These are phyloP conservation scores for Calonectris borealis DNA, from an alignment of 2,113 vertebrate genomes.

Conservation along the genomic window DNA sequence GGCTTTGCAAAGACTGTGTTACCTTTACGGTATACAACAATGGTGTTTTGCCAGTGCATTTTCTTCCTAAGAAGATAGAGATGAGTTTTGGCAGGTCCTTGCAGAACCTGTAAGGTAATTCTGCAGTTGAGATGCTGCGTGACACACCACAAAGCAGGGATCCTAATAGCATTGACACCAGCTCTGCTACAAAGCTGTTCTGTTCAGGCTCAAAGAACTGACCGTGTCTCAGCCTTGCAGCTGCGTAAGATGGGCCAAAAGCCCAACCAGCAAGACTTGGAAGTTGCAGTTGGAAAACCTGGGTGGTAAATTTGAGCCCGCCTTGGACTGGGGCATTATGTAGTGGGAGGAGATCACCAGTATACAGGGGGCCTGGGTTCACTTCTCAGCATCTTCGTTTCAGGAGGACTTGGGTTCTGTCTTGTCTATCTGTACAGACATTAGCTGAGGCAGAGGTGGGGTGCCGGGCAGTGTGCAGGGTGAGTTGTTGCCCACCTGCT, in stretches of 20 bases:
- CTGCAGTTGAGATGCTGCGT: background rate
- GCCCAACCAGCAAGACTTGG: background rate
- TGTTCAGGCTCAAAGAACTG: background rate
- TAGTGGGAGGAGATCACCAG: background rate
- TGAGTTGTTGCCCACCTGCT: background rate
- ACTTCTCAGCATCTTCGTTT: background rate
- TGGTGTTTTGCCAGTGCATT: background rate
- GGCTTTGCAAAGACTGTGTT: background rate
- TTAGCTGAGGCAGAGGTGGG: background rate
- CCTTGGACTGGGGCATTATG: background rate
- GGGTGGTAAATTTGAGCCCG: background rate
- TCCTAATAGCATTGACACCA: background rate
- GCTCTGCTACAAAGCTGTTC: background rate
- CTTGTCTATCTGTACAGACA: accelerated
- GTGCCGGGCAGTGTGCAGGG: background rate
- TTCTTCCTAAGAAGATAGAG: background rate
- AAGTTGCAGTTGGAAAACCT: background rate
- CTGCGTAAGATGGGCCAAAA: background rate
- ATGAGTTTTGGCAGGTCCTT: background rate
- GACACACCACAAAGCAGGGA: background rate
- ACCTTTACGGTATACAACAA: background rate
- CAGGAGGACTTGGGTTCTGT: background rate
- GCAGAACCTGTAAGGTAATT: background rate
- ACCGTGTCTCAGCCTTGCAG: background rate
- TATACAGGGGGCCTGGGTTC: background rate